Evolutionary conservation across 2,113 vertebrate species (phyloP), one percentile per base, ranked within the genome.

Genomic region (Thalassoma bifasciatum): DNA sequence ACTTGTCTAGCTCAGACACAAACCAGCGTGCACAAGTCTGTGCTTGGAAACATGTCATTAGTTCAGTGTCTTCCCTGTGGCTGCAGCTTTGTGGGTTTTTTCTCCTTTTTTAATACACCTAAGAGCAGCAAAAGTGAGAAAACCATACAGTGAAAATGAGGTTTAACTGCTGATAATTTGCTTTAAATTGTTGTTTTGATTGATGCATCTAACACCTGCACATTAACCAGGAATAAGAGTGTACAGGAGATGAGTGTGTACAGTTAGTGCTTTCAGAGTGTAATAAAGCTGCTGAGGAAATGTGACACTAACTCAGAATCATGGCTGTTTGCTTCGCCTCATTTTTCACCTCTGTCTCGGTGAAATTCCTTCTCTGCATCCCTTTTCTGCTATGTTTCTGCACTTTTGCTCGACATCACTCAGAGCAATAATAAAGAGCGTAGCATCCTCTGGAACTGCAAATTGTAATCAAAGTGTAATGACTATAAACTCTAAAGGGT

Each of bases 31-130:
- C 42, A 58, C 62, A 58, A 23, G 16, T 10, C 37, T 40, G 37
- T 37, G 34, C 34, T 52, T 61, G 16, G 34, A 77, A 60, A 67
- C 70, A 77, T 60, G 40, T 57, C 59, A 69, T 81, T 73, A 65
- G 40, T 49, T 53, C 34, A 67, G 52, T 72, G 34, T 75, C 58
- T 38, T 53, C 44, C 57, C 30, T 53, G 19, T n/a, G 16, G 16
- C 6, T 44, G 40, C 16, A 44, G 13, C 16, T 21, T 61, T 72
- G 44, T 16, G 23, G 3, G 3, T 30, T 30, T 37, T 57, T 50
- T 40, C 58, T n/a, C n/a, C n/a, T n/a, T 57, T 62, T 30, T 46
- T 37, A 46, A 37, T 42, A 56, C 30, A 21, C 26, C 30, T 21
- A 40, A 22, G n/a, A 51, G 11, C 66, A 8, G 13, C 12, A 22